A percentile compares a stretch with the other conserved stretches of the same genome.
phyloP scores from a whole-genome alignment of 2,888 invertebrate genomes.

The Teleogryllus oceanicus region DNA sequence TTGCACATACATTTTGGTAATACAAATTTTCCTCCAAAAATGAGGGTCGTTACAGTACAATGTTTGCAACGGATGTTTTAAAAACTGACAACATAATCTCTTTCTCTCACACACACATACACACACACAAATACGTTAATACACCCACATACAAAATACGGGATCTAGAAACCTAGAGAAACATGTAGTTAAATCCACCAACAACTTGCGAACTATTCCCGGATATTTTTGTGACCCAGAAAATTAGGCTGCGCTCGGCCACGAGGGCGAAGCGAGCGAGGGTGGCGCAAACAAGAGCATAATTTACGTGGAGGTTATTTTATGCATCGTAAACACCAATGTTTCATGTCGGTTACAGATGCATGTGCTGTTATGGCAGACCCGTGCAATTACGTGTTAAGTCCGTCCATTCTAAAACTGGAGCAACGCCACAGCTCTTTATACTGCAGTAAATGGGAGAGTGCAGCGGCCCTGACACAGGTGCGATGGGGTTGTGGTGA shows the following conservation, averaged over 20 bases:
- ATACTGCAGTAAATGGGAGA: background rate
- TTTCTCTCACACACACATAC: background rate
- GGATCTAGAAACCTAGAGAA: background rate
- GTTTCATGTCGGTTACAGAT: constrained; percentile 10
- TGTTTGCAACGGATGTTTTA: too few species aligned
- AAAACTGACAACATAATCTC: background rate
- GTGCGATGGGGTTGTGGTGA: background rate
- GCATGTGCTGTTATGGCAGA: constrained; percentile 18
- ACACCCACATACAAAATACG: background rate
- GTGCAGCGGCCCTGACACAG: background rate
- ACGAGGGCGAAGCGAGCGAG: background rate
- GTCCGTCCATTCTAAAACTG: constrained; percentile 1
- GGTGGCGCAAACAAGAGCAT: constrained; percentile 3
- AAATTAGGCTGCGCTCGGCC: background rate
- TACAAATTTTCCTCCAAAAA: too few species aligned
- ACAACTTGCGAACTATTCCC: constrained; percentile 18
- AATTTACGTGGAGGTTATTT: background rate
- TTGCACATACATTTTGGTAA: too few species aligned
- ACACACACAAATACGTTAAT: background rate
- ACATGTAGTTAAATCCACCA: constrained; percentile 6
- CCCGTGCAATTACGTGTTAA: background rate
- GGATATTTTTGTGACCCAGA: constrained; percentile 11
- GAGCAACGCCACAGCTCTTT: background rate
- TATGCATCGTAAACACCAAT: constrained; percentile 18
- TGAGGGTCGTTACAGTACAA: too few species aligned